A percentile compares a stretch with the other conserved stretches of the same genome.
Conservation (phyloP, 1,140 invertebrate species). For the Odontomachus brunneus region DNA sequence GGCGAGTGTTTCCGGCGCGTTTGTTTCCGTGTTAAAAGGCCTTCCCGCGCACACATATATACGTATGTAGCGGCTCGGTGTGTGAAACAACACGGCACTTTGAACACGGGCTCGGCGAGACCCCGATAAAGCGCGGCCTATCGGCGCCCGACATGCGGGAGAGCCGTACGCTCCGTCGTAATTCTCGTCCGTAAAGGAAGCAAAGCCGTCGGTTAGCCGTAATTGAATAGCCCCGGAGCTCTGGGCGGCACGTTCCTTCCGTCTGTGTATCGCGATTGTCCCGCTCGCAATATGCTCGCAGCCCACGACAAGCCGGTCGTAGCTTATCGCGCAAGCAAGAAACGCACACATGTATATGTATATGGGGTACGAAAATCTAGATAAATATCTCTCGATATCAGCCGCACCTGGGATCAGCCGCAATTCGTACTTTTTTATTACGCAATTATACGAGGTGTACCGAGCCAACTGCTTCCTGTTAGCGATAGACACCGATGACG, state of each 20-base stretch:
- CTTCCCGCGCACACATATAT: not conserved
- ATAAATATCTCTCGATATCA: constrained; percentile 37
- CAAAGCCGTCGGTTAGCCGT: constrained; percentile 47
- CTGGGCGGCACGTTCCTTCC: constrained; percentile 51
- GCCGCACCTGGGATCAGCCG: constrained; percentile 37
- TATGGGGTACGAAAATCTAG: constrained; percentile 43
- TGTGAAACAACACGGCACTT: constrained; percentile 10
- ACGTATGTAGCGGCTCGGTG: no score
- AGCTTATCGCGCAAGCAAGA: constrained; percentile 55
- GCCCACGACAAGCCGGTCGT: constrained; percentile 24
- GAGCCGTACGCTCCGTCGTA: constrained; percentile 25
- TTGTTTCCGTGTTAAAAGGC: constrained; percentile 32
- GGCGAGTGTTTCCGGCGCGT: constrained; percentile 25
- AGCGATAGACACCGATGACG: not conserved
- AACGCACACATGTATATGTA: constrained; percentile 37
- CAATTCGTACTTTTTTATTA: constrained; percentile 28
- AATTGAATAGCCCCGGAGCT: constrained; percentile 45
- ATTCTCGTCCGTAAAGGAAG: constrained; percentile 40
- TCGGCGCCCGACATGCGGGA: constrained; percentile 32
- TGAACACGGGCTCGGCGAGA: not conserved
- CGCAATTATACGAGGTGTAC: constrained; percentile 15
- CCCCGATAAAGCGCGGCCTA: constrained; percentile 26
- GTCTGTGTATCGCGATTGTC: constrained; percentile 49
- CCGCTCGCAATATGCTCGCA: constrained; percentile 40
- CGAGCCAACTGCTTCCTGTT: constrained; percentile 15